Evolutionary conservation across 2,888 invertebrate species (phyloP).

Genomic region (Eumacrocentrus americanus): DNA sequence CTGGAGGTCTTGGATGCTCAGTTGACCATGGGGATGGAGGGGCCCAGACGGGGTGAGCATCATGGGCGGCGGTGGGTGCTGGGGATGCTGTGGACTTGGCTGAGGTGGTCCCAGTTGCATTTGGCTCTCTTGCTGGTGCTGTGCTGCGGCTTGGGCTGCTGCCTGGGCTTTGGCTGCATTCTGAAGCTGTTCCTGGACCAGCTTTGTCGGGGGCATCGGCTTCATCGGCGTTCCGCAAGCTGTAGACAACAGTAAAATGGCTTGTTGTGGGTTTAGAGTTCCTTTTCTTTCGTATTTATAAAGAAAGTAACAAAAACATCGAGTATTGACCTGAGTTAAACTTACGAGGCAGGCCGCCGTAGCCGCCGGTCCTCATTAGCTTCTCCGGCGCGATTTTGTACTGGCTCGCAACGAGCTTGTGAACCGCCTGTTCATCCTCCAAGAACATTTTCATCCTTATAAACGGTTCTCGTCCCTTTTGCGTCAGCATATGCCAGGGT

Average conservation of each 20-base stretch:
- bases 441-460: slow-evolving; percentile 98
- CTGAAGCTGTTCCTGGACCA: slow-evolving; percentile 65
- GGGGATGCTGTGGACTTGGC: slow-evolving; percentile 54
- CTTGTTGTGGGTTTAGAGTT: not conserved
- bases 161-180: slow-evolving; percentile 59
- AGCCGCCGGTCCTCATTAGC: slow-evolving; percentile 93
- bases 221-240: slow-evolving; percentile 70
- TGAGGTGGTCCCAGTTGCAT: slow-evolving; percentile 58
- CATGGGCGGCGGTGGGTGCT: slow-evolving; percentile 67
- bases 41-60: slow-evolving; percentile 78
- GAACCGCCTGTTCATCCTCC: slow-evolving; percentile 94
- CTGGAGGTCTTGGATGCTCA: slow-evolving; percentile 70
- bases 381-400: slow-evolving; percentile 98
- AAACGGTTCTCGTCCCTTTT: slow-evolving; percentile 95
- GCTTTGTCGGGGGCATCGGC: slow-evolving; percentile 81
- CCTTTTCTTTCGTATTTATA: not conserved
- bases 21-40: slow-evolving; percentile 74
- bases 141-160: slow-evolving; percentile 41
- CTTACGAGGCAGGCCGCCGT: slow-evolving; percentile 84
- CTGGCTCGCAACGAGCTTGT: slow-evolving; percentile 94
- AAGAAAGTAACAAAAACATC: slow-evolving; percentile 50
- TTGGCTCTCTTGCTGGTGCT: slow-evolving; percentile 58
- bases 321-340: slow-evolving; percentile 61
- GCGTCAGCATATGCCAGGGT: slow-evolving; percentile 99
- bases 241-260: slow-evolving; percentile 44